phyloP scores from a whole-genome alignment of 2,113 vertebrate species.

The Ammodramus savannarum region DNA sequence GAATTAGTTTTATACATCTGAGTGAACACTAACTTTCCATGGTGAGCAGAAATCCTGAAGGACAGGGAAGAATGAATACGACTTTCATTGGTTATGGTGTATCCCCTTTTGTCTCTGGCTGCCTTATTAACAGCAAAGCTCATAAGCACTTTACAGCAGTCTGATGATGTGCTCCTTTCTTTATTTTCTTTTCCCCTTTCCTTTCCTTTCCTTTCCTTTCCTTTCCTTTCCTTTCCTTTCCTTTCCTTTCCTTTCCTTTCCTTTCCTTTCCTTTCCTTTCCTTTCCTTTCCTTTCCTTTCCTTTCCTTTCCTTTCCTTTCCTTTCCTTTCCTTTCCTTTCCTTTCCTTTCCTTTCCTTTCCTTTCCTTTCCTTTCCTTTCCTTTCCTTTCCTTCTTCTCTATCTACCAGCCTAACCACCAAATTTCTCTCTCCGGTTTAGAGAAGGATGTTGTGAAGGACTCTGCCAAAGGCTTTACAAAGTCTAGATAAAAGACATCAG shows the following conservation, averaged over 20 bases:
- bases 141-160: not conserved
- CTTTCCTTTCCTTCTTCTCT: rapidly evolving
- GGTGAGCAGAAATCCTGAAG: not conserved
- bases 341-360: rapidly evolving
- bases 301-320: too few species aligned
- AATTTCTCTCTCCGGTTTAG: not conserved
- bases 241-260: too few species aligned
- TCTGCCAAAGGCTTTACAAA: not conserved
- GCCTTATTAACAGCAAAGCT: not conserved
- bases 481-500: not conserved
- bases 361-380: too few species aligned
- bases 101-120: not conserved
- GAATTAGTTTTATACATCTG: not conserved
- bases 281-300: too few species aligned
- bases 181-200: too few species aligned
- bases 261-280: too few species aligned
- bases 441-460: not conserved
- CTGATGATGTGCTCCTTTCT: too few species aligned
- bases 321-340: too few species aligned
- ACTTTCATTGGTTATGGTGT: not conserved
- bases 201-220: too few species aligned
- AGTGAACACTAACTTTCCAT: not conserved
- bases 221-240: too few species aligned
- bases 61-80: not conserved
- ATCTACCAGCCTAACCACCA: not conserved